Base-by-base conservation (phyloP, 1,140 invertebrate species). In the Trypoxylus dichotomus region DNA sequence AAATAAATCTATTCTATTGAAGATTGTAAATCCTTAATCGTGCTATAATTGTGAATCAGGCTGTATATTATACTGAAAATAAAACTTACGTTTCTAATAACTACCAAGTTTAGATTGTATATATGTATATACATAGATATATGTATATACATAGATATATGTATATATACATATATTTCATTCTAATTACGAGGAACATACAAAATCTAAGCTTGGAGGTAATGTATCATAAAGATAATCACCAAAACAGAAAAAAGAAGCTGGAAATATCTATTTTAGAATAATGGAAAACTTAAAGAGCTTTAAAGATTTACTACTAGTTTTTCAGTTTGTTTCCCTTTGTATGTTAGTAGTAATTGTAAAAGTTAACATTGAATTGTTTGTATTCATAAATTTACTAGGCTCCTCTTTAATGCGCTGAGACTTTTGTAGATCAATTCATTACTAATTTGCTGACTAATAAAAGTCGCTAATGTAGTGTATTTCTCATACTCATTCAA, bases 301-400 rank as follows among this genome's bases (percentile, higher is more conserved):
- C 1, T 68, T 54, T 54, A 54, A 24, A 29, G 25, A 10, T 68
- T 27, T 1, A 29, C 60, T 68, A 27, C 60, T 68, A 68, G 60
- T 68, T 68, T 68, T 68, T 13, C 1, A 68, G 60, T 25, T 58
- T 2, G 47, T 58, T 58, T 58, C 21, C 13, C 21, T 58, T 58
- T 25, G 60, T 68, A 68, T 68, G 60, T 68, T 68, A 24, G 60
- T 68, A n/a, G 19, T n/a, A 54, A 54, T 54, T 25, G 24, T 68
- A 29, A 68, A n/a, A 27, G 8, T 24, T 3, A 29, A 68, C 11
- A 27, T 27, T 15, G 21, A 24, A 24, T 68, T 10, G 10, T 68
- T 68, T 13, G 27, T 68, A 68, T 1, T 29, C 0, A 27, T 68
- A 15, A 10, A 68, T 25, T 13, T 68, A 68, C 2, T 68, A 24